Conservation (phyloP, 1,140 invertebrate genomes). For the Formica exsecta region DNA sequence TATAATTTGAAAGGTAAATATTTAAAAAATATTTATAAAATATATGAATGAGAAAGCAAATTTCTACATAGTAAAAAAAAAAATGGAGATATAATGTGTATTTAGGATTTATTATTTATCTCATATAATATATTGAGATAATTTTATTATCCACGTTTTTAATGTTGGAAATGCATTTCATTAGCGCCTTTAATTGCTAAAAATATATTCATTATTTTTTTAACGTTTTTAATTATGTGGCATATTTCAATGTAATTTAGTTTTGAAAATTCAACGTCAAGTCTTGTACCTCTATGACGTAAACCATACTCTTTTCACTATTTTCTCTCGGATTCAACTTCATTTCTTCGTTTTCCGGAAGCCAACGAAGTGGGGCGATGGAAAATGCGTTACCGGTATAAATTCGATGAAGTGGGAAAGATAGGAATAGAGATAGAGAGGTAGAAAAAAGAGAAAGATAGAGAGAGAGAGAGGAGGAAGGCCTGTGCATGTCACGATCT, state of each 20-base stretch:
- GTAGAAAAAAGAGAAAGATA: slow-evolving; percentile 13
- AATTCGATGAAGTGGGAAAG: slow-evolving; percentile 58
- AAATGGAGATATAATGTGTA: neutral
- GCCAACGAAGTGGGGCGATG: slow-evolving; percentile 38
- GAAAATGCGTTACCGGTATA: slow-evolving; percentile 68
- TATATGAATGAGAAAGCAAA: neutral
- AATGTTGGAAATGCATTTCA: neutral
- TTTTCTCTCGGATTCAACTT: slow-evolving; percentile 50
- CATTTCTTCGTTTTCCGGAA: slow-evolving; percentile 61
- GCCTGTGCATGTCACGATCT: slow-evolving; percentile 53
- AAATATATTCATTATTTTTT: neutral
- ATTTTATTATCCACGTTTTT: neutral
- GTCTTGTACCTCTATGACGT: neutral
- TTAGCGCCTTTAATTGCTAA: neutral
- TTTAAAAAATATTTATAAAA: neutral
- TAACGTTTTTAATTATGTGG: neutral
- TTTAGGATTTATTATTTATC: slow-evolving; percentile 8
- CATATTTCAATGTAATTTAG: slow-evolving; percentile 22
- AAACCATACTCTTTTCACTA: slow-evolving; percentile 40
- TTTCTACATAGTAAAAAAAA: slow-evolving; percentile 25
- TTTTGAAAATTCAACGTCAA: slow-evolving; percentile 1
- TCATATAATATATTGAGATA: neutral
- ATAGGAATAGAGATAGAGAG: slow-evolving; percentile 47
- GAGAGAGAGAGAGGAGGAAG: slow-evolving; percentile 14
- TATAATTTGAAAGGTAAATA: neutral